phyloP scores from a whole-genome alignment of 2,113 vertebrate genomes.

The Thamnophis sirtalis region DNA sequence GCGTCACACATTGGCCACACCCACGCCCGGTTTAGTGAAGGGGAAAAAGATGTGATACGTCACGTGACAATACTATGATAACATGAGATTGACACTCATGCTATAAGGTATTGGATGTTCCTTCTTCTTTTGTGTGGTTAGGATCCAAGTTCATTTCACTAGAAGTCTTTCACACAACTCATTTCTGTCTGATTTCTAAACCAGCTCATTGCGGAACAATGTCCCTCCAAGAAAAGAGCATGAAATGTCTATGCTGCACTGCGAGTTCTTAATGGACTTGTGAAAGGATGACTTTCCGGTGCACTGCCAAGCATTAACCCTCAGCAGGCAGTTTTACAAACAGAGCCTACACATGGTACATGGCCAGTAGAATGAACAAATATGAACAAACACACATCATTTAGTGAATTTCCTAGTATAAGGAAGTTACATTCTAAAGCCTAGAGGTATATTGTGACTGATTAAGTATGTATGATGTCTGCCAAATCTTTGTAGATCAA shows the following conservation, averaged over 20 bases:
- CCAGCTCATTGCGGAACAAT: neutral
- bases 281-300: neutral
- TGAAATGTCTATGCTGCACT: neutral
- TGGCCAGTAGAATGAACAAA: constrained; percentile 15
- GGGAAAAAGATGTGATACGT: no score
- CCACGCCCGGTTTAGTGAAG: no score
- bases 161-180: neutral
- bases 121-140: neutral
- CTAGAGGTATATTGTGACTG: constrained; percentile 37
- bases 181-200: neutral
- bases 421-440: constrained; percentile 45
- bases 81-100: no score
- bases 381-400: constrained; percentile 53
- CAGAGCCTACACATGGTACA: constrained; percentile 1
- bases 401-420: constrained; percentile 44
- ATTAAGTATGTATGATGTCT: constrained; percentile 53
- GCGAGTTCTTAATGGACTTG: neutral
- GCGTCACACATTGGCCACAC: no score
- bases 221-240: neutral
- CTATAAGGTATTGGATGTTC: neutral
- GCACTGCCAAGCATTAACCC: constrained; percentile 11
- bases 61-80: no score
- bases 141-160: neutral
- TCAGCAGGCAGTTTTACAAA: constrained; percentile 1
- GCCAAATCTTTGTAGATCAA: constrained; percentile 61